These are phyloP conservation scores for Phorcus lineatus DNA, from an alignment of 2,888 invertebrate species.

Conservation along the genomic window DNA sequence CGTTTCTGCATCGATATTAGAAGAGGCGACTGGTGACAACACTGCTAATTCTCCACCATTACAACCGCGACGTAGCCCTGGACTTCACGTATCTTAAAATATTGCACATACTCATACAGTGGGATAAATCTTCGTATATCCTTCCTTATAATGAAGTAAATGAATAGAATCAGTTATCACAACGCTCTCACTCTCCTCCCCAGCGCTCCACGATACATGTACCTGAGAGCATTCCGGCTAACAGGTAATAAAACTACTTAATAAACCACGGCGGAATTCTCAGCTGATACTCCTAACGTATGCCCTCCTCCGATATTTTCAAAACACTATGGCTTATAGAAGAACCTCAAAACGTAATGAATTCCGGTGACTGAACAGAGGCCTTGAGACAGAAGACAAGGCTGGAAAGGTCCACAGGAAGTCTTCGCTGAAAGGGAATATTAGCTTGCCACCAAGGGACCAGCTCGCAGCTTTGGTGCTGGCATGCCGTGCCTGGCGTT, in stretches of 20 bases:
- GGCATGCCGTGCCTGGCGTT: too few species aligned
- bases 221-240: neutral
- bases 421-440: too few species aligned
- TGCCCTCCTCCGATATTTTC: too few species aligned
- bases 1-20: neutral
- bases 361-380: too few species aligned
- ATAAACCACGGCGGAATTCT: neutral
- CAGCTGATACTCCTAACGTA: too few species aligned
- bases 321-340: too few species aligned
- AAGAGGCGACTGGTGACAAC: neutral
- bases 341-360: too few species aligned
- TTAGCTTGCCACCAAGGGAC: too few species aligned
- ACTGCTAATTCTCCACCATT: neutral
- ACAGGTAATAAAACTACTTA: conserved; percentile 10
- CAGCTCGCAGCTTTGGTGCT: too few species aligned
- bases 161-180: neutral
- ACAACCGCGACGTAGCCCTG: neutral
- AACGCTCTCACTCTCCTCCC: neutral
- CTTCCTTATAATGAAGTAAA: neutral
- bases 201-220: neutral
- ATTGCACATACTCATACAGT: neutral
- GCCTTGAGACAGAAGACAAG: too few species aligned
- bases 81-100: neutral
- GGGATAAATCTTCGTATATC: too few species aligned
- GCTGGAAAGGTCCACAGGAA: too few species aligned